Base-by-base conservation (phyloP, 1,140 invertebrate genomes). In the Aphelenchoides besseyi region DNA sequence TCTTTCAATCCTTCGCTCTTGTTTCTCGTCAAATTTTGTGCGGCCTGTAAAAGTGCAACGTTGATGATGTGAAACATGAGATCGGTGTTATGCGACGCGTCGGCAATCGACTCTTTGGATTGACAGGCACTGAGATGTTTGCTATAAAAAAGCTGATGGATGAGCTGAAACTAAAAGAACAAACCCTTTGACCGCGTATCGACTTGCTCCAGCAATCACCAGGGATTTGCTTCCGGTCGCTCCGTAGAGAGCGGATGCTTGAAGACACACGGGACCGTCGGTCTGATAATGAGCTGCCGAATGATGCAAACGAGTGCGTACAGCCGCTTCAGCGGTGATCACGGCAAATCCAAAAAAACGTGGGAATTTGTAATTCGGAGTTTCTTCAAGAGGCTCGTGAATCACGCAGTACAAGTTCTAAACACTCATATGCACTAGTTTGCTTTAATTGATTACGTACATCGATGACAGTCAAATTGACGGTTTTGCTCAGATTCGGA, bases 171-270 rank as follows among this genome's bases (percentile, higher is more conserved):
- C 5, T 23, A 53, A 64, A 30, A 68, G 18, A 68, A 71, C 68
- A 1, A 26, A 69, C 67, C 64, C 67, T 5, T 23, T 69, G 1
- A 69, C 67, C 16, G 67, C 61, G 12, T 30, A 68, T 1, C 67
- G 68, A 2, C 63, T 69, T 71, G 67, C 67, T 29, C 67, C 67
- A 26, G 67, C 67, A 70, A 69, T 62, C 0, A 69, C 67, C 67
- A 69, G 1, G 1, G 67, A 70, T 26, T 71, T 69, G 16, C 66
- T 12, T 0, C 33, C 29, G 16, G 67, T 69, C 1, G 16, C 16
- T 1, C 33, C 61, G 29, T 70, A 69, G 16, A 69, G 16, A 12
- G 64, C 67, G 16, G 67, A 29, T 2, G 67, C 57, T 37, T 69
- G 67, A 12, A 12, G 57, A 29, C 67, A 70, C 26, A 69, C 67